phyloP scores from a whole-genome alignment of 1,140 invertebrate species.

The Drosophila ironensis region DNA sequence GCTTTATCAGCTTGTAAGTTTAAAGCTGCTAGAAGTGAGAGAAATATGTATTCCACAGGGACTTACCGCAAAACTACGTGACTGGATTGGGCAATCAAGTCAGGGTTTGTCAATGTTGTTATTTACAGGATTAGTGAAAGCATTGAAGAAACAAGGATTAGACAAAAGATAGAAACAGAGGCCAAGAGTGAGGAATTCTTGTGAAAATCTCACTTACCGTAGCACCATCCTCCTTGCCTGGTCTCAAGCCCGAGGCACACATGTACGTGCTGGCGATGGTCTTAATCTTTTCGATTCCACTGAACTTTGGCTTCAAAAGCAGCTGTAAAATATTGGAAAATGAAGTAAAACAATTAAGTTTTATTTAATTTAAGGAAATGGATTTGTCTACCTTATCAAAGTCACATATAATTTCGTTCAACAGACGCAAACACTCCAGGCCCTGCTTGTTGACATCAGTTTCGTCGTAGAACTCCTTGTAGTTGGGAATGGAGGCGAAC shows the following conservation, averaged over 20 bases:
- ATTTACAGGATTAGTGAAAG: slow-evolving; percentile 67
- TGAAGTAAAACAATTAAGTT: neutral
- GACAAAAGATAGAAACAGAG: slow-evolving; percentile 13
- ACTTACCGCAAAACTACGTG: slow-evolving; percentile 81
- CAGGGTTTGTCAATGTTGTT: slow-evolving; percentile 29
- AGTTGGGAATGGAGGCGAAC: slow-evolving; percentile 99
- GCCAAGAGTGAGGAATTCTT: neutral
- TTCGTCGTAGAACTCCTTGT: slow-evolving; percentile 99
- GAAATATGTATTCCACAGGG: neutral
- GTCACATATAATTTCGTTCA: slow-evolving; percentile 99
- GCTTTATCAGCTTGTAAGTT: neutral
- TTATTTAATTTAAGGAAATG: too few species aligned
- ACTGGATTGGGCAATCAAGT: slow-evolving; percentile 45
- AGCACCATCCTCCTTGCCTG: slow-evolving; percentile 90
- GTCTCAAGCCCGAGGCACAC: slow-evolving; percentile 96
- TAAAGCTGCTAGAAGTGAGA: neutral
- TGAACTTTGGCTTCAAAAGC: slow-evolving; percentile 96
- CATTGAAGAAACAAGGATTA: slow-evolving; percentile 57
- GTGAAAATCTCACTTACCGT: slow-evolving; percentile 83
- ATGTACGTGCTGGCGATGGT: slow-evolving; percentile 99
- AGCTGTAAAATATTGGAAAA: slow-evolving; percentile 82
- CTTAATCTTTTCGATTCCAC: slow-evolving; percentile 98
- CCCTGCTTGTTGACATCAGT: slow-evolving; percentile 98
- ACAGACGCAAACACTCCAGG: slow-evolving; percentile 94
- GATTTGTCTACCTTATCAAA: slow-evolving; percentile 93